Conservation (phyloP, 2,797 vertebrate species). For the Pelochelys cantorii region DNA sequence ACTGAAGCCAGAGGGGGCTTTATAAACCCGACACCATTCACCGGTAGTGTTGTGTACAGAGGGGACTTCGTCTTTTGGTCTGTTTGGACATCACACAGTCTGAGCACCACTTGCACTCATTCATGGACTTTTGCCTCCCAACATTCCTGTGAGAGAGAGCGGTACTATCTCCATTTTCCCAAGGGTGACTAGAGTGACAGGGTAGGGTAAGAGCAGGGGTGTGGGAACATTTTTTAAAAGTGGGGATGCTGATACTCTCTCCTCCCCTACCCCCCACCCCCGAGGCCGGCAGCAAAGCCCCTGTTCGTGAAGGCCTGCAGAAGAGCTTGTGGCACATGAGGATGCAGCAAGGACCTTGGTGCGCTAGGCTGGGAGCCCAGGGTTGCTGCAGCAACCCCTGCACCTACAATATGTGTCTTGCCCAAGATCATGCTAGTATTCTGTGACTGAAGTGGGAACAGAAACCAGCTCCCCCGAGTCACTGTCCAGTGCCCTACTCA, state of each 20-base stretch:
- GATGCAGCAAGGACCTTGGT: no score
- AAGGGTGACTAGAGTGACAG: not conserved
- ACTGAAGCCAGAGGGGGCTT: not conserved
- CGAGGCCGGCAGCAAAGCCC: no score
- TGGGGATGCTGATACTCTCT: no score
- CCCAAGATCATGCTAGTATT: not conserved
- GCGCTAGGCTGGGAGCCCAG: not conserved
- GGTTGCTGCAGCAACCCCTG: no score
- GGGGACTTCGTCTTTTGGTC: not conserved
- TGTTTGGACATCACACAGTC: no score
- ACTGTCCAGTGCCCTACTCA: not conserved
- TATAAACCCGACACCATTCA: not conserved
- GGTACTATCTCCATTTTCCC: not conserved
- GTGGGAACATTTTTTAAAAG: no score
- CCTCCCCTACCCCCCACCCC: no score
- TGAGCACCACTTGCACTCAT: not conserved
- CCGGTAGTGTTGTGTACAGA: not conserved
- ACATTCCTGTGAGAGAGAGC: not conserved
- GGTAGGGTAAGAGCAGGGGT: not conserved
- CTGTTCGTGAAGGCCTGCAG: no score
- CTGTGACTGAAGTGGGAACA: no score
- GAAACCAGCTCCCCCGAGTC: no score
- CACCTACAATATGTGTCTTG: not conserved
- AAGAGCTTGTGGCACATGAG: no score
- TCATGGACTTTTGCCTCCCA: not conserved